Evolutionary conservation across 2,888 invertebrate genomes (phyloP).

Genomic region (Pseudococcus jackbeardsleyi): DNA sequence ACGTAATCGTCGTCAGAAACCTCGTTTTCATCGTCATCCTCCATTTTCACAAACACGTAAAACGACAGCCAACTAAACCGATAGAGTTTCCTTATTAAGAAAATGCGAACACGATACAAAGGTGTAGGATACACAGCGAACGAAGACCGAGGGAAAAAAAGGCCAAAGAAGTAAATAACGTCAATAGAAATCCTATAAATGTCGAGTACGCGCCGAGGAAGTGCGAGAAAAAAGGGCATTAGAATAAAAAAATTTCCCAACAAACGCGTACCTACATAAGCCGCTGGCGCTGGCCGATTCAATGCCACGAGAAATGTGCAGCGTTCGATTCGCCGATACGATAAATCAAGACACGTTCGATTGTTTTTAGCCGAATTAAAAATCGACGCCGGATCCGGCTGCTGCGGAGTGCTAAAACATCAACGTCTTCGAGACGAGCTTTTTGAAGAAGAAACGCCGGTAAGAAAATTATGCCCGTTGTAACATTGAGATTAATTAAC

Average conservation of each 20-base stretch:
- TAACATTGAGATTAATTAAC: conserved; percentile 13
- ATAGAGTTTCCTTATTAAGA: not conserved
- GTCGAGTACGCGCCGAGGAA: not conserved
- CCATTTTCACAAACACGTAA: not conserved
- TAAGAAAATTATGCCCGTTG: not conserved
- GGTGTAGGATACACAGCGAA: not conserved
- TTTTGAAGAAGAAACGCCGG: not conserved
- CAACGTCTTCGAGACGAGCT: not conserved
- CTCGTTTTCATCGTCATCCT: not conserved
- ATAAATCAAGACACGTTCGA: not conserved
- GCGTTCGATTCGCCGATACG: not conserved
- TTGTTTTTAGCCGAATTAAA: not conserved
- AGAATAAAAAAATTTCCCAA: conserved; percentile 36
- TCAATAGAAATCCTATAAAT: conserved; percentile 45
- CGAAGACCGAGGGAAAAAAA: not conserved
- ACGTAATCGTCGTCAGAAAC: not conserved
- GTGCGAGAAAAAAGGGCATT: conserved; percentile 33
- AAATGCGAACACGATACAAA: not conserved
- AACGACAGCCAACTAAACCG: not conserved
- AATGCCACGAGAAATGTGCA: conserved; percentile 24
- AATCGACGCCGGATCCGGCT: not conserved
- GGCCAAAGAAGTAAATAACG: conserved; percentile 39
- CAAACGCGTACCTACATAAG: not conserved
- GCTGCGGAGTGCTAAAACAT: not conserved
- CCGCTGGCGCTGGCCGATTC: not conserved